Conservation (phyloP, 1,140 invertebrate genomes). For the Lerema accius region DNA sequence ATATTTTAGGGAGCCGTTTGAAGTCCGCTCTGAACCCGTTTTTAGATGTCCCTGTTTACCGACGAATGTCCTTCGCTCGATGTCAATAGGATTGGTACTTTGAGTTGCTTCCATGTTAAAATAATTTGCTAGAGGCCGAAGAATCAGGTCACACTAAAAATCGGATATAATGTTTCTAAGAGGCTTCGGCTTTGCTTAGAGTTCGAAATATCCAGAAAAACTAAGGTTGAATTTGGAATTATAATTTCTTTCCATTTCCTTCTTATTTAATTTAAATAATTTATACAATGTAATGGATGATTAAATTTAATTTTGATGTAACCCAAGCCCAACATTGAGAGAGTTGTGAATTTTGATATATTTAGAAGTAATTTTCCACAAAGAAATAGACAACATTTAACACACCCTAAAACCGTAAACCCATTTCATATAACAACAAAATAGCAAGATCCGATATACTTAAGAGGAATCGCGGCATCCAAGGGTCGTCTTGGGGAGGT, state of each 20-base stretch:
- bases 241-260: too few species aligned
- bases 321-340: too few species aligned
- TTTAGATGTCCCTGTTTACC: slow-evolving; percentile 26
- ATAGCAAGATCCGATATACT: slow-evolving; percentile 27
- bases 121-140: too few species aligned
- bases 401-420: slow-evolving; percentile 9
- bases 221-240: too few species aligned
- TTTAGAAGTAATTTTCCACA: too few species aligned
- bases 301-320: too few species aligned
- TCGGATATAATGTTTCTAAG: background rate
- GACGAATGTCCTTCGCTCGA: slow-evolving; percentile 20
- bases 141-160: background rate
- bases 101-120: background rate
- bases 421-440: slow-evolving; percentile 20
- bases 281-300: too few species aligned
- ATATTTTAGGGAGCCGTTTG: slow-evolving; percentile 64
- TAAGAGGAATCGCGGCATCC: slow-evolving; percentile 29
- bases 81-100: slow-evolving; percentile 16
- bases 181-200: too few species aligned
- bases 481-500: slow-evolving; percentile 34
- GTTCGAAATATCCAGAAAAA: too few species aligned
- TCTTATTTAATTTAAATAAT: too few species aligned
- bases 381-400: background rate
- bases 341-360: too few species aligned
- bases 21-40: slow-evolving; percentile 33